Conservation (phyloP, 2,113 vertebrate genomes). For the Siniperca knerii region DNA sequence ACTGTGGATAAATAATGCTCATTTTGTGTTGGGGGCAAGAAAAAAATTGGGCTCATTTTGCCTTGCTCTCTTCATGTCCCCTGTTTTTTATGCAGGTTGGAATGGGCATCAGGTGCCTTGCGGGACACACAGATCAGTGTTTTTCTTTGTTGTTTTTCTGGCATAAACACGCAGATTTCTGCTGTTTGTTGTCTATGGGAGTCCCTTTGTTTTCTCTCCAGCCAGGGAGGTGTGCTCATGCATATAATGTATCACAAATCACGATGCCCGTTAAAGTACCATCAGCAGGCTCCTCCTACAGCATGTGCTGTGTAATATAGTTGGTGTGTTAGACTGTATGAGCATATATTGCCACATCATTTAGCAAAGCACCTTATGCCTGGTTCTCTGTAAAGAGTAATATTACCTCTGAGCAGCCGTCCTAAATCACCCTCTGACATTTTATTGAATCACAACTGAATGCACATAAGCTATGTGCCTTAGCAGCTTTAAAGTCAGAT, state of each 20-base stretch:
- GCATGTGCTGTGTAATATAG: constrained; percentile 25
- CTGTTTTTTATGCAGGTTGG: constrained; percentile 26
- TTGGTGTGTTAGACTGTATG: constrained; percentile 32
- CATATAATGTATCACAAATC: constrained; percentile 66
- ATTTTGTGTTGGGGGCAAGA: background rate
- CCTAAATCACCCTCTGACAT: constrained; percentile 70
- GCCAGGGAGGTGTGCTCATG: constrained; percentile 53
- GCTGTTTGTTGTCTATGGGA: constrained; percentile 55
- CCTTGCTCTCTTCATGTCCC: background rate
- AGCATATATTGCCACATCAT: constrained; percentile 32
- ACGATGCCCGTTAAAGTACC: constrained; percentile 48
- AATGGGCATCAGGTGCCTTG: constrained; percentile 58
- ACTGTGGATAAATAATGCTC: background rate
- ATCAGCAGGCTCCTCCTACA: constrained; percentile 51
- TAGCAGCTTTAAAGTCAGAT: constrained; percentile 35
- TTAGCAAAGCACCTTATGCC: constrained; percentile 39
- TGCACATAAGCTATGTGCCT: constrained; percentile 48
- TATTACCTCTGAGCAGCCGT: constrained; percentile 52
- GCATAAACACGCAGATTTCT: constrained; percentile 45
- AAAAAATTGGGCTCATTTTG: background rate
- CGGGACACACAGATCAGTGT: constrained; percentile 58
- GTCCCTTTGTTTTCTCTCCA: constrained; percentile 58
- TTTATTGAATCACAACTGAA: constrained; percentile 66
- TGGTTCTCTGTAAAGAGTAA: constrained; percentile 52
- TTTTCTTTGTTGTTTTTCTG: constrained; percentile 53